Base-by-base conservation (phyloP, 2,113 vertebrate species). In the Pipa parva region DNA sequence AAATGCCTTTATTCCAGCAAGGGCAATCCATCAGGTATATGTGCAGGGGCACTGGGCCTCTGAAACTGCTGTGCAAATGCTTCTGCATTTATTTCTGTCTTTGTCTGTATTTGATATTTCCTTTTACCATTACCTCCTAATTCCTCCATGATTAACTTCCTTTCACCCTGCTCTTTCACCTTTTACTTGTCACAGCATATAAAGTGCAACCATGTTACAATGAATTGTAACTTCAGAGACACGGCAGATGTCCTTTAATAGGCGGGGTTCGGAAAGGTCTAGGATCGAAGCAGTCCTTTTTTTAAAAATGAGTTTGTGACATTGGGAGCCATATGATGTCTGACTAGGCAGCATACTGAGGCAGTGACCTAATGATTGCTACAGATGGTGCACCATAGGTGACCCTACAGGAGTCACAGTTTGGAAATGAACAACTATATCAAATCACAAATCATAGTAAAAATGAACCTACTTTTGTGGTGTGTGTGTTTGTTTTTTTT, bases 371-470 rank as follows among this genome's bases (percentile, higher is more conserved):
- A 69, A 69, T 69, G 65, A 69, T 69, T 57, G 37, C 46, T 60
- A 50, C 65, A 69, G 65, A 69, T 69, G 65, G 65, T 50, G 65
- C 65, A 42, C 65, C 56, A 52, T 69, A 54, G 65, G 65, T 24
- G 39, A 42, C 65, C 37, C 65, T 49, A 39, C 65, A 59, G 56
- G 65, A 60, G 46, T 29, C 65, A 37, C 65, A 42, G 65, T 69
- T 69, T 69, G 65, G 57, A 69, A 59, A 69, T 69, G 45, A 69
- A 60, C 48, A 52, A 50, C 65, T 69, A 60, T 59, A 68, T 68
- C 48, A 68, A 59, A 59, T 55, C 45, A 51, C 55, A 59, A 59
- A 31, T 37, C 28, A 33, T 49, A 31, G 28, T 46, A 60, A 50
- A 52, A 45, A 60, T 52, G 29, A 28, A 27, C 33, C 39, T 42